A percentile compares a stretch with the other conserved stretches of the same genome.
Evolutionary conservation across 1,140 invertebrate species (phyloP).

Genomic region (Adelges cooleyi): DNA sequence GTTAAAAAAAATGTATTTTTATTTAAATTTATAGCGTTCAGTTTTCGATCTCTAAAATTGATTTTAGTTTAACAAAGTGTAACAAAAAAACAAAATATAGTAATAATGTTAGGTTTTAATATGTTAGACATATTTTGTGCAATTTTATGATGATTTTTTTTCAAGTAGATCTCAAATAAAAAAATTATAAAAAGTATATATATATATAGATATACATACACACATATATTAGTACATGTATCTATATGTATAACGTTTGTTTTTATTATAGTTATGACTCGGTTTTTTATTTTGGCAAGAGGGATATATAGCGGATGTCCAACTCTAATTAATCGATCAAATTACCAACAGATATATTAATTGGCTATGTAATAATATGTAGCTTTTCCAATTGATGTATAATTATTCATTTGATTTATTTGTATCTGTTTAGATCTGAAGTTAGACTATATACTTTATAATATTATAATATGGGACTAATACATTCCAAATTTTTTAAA

Average conservation of each 20-base stretch:
- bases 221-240: too few relatives aligned
- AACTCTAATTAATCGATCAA: background rate
- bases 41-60: slow-evolving; percentile 14
- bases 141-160: slow-evolving; percentile 17
- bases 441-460: too few relatives aligned
- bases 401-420: too few relatives aligned
- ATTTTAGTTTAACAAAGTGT: slow-evolving; percentile 2
- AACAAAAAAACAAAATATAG: slow-evolving; percentile 3
- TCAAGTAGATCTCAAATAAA: slow-evolving; percentile 23
- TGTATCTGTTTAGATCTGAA: too few relatives aligned
- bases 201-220: too few relatives aligned
- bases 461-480: too few relatives aligned
- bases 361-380: too few relatives aligned
- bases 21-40: slow-evolving; percentile 7
- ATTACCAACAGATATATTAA: background rate
- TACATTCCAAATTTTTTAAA: too few relatives aligned
- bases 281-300: background rate
- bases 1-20: background rate
- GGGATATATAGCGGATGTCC: background rate
- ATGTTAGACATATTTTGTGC: slow-evolving; percentile 4
- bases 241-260: slow-evolving; percentile 13
- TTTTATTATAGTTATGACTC: background rate
- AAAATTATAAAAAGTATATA: too few relatives aligned
- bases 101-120: background rate
- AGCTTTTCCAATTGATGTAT: too few relatives aligned